Evolutionary conservation across 2,797 vertebrate genomes (phyloP).

Genomic region (Rhyacichthys aspro): DNA sequence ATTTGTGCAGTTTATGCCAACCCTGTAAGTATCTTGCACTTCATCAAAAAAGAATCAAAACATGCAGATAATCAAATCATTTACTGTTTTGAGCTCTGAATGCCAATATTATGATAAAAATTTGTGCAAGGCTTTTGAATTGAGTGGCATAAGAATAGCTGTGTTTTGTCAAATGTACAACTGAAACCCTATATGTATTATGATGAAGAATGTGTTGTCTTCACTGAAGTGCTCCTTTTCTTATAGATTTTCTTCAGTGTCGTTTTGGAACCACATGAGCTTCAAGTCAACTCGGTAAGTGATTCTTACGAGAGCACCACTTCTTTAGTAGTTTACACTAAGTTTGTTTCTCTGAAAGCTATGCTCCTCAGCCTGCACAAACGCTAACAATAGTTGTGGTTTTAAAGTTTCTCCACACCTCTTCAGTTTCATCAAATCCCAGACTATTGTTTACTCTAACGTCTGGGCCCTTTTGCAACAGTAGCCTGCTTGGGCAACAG

Average conservation of each 20-base stretch:
- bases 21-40: constrained; percentile 71
- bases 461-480: constrained; percentile 32
- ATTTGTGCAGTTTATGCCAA: constrained; percentile 71
- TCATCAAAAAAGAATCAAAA: too few species aligned
- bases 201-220: not conserved
- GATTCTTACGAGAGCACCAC: not conserved
- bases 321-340: not conserved
- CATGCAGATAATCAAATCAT: too few species aligned
- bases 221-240: not conserved
- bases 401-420: constrained; percentile 21
- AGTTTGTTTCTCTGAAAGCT: constrained; percentile 6
- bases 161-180: too few species aligned
- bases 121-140: too few species aligned
- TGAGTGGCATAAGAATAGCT: too few species aligned
- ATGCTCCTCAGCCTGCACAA: too few species aligned
- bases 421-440: constrained; percentile 24
- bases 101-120: too few species aligned
- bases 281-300: constrained; percentile 71
- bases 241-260: constrained; percentile 67
- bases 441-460: constrained; percentile 43
- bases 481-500: constrained; percentile 18
- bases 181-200: too few species aligned
- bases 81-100: too few species aligned
- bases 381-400: constrained; percentile 42
- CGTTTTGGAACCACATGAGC: constrained; percentile 47